Evolutionary conservation across 2,888 invertebrate species (phyloP).

Genomic region (Amiota communis): DNA sequence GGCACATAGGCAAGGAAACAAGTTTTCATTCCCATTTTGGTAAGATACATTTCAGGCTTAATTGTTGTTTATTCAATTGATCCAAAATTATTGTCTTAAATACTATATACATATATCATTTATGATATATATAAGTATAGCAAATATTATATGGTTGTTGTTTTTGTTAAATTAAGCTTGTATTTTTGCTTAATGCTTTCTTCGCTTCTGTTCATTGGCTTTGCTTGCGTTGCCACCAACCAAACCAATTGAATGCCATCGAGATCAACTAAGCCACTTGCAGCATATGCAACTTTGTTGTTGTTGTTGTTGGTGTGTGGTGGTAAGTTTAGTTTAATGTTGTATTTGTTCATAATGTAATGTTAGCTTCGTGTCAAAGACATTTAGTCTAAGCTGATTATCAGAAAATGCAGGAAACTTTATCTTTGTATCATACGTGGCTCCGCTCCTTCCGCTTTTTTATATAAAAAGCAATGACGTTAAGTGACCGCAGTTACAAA

Average conservation of each 20-base stretch:
- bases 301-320: background rate
- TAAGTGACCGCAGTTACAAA: conserved; percentile 54
- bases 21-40: background rate
- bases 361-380: conserved; percentile 46
- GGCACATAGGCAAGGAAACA: background rate
- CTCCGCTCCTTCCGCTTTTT: conserved; percentile 60
- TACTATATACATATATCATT: no score
- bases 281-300: background rate
- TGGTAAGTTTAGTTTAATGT: conserved; percentile 26
- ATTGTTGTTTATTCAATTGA: conserved; percentile 55
- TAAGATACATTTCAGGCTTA: conserved; percentile 24
- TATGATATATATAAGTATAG: background rate
- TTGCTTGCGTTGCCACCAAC: background rate
- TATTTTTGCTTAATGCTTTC: background rate
- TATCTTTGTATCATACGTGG: conserved; percentile 4
- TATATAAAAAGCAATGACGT: conserved; percentile 61
- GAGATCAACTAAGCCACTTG: background rate
- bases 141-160: background rate
- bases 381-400: conserved; percentile 48
- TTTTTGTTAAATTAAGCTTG: background rate
- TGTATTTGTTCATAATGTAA: conserved; percentile 28
- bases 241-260: background rate
- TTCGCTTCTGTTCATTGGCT: background rate
- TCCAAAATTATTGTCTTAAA: background rate
- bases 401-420: conserved; percentile 58